A percentile compares a stretch with the other conserved stretches of the same genome.
Conservation (phyloP, 2,797 vertebrate genomes). For the Chloroceryle amazona region DNA sequence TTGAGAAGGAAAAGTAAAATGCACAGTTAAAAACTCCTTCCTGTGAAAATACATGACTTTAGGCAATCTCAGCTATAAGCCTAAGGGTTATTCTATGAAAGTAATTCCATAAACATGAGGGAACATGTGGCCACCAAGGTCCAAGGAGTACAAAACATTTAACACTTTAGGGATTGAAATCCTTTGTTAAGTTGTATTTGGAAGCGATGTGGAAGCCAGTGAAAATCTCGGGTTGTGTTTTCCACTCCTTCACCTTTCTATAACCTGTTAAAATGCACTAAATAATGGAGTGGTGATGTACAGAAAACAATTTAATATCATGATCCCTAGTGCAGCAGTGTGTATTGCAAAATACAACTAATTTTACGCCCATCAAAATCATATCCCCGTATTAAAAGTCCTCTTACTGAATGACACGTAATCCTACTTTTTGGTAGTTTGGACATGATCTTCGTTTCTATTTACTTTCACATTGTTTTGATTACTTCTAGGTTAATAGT, state of each 20-base stretch:
- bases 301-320: neutral
- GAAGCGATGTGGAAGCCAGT: neutral
- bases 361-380: neutral
- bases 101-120: neutral
- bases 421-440: neutral
- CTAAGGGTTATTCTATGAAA: neutral
- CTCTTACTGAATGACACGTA: neutral
- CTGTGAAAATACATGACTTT: rapidly evolving
- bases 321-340: neutral
- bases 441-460: neutral
- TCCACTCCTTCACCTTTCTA: neutral
- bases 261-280: neutral
- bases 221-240: neutral
- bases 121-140: neutral
- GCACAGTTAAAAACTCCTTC: neutral
- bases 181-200: neutral
- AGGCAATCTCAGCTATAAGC: neutral
- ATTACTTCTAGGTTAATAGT: neutral
- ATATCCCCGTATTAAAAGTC: neutral
- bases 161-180: neutral
- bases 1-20: neutral
- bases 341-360: neutral
- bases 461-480: neutral
- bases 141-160: neutral
- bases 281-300: neutral